These are phyloP conservation scores for Eclectus roratus DNA, from an alignment of 2,113 vertebrate genomes.

Conservation along the genomic window DNA sequence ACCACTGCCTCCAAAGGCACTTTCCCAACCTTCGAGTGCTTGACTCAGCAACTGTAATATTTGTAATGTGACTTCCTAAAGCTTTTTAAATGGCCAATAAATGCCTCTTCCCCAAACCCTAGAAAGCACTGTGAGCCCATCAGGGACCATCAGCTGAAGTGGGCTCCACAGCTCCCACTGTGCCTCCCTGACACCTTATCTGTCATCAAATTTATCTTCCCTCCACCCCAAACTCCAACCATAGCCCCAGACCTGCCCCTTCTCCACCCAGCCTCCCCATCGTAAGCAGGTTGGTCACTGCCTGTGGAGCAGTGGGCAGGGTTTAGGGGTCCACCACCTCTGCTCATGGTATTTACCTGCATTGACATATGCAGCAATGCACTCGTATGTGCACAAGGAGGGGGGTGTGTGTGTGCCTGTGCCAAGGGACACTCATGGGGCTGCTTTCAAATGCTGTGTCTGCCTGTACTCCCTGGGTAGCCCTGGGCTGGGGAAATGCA, in stretches of 20 bases:
- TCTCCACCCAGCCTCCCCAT: not conserved
- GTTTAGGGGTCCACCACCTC: not conserved
- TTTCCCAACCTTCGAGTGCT: not conserved
- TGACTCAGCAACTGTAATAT: not conserved
- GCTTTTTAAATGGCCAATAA: not conserved
- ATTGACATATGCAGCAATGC: fast-evolving
- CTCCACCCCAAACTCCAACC: not conserved
- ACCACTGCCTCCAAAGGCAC: not conserved
- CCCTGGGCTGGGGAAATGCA: not conserved
- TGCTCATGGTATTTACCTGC: not conserved
- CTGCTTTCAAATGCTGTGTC: fast-evolving
- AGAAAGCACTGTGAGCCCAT: not conserved
- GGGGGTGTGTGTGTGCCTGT: not conserved
- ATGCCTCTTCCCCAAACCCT: not conserved
- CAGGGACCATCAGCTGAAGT: not conserved
- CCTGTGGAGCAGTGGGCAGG: not conserved
- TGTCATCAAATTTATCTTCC: not conserved
- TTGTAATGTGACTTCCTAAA: not conserved
- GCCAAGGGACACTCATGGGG: not conserved
- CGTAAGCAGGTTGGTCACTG: not conserved
- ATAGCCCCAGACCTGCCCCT: not conserved
- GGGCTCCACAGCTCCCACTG: not conserved
- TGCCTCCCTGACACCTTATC: not conserved
- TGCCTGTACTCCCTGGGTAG: fast-evolving
- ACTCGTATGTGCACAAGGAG: fast-evolving